Percentiles rank a stretch among this genome's conserved stretches.
Evolutionary conservation across 2,888 invertebrate genomes (phyloP).

Genomic region (Idaea straminata): DNA sequence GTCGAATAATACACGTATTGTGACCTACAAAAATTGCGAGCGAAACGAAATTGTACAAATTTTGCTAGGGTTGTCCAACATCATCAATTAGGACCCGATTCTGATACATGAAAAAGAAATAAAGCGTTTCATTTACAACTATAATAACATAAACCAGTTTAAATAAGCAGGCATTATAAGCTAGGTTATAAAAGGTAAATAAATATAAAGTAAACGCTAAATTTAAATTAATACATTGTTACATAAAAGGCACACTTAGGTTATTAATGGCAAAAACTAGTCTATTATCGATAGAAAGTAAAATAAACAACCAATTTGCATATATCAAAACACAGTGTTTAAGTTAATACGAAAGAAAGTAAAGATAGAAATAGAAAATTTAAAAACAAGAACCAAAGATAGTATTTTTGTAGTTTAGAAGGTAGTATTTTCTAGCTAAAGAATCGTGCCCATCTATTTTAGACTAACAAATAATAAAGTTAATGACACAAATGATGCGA

Average conservation of each 20-base stretch:
- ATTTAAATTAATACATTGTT: too few relatives aligned
- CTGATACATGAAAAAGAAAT: background rate
- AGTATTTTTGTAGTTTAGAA: background rate
- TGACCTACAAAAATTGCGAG: constrained; percentile 35
- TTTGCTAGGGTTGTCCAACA: constrained; percentile 11
- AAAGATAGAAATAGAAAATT: background rate
- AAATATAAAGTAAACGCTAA: too few relatives aligned
- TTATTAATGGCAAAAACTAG: too few relatives aligned
- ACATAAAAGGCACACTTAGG: too few relatives aligned
- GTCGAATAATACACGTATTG: constrained; percentile 26
- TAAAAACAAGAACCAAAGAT: background rate
- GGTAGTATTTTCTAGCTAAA: background rate
- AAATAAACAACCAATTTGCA: too few relatives aligned
- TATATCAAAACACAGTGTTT: too few relatives aligned
- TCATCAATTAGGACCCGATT: background rate
- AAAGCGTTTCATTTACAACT: too few relatives aligned
- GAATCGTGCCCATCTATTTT: background rate
- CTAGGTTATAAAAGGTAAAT: too few relatives aligned
- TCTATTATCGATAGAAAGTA: too few relatives aligned
- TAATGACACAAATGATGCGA: background rate
- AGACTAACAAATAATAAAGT: constrained; percentile 1
- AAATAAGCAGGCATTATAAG: too few relatives aligned
- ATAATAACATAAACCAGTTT: too few relatives aligned
- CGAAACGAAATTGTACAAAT: constrained; percentile 9
- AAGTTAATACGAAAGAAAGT: too few relatives aligned